Base-by-base conservation (phyloP, 2,888 invertebrate genomes). In the Orchestes rusci region DNA sequence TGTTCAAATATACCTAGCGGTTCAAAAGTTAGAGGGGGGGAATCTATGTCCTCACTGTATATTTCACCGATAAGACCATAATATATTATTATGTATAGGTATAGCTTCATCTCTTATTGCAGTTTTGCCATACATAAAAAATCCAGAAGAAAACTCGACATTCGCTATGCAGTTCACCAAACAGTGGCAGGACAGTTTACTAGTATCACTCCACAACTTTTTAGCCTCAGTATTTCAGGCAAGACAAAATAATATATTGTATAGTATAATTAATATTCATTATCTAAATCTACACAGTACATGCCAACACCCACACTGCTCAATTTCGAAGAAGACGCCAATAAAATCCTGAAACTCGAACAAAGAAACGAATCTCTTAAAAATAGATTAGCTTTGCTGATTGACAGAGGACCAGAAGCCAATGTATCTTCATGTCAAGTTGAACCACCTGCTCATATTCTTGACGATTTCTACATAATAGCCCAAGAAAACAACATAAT, bases 161-260 rank as follows among this genome's bases (percentile, higher is more conserved):
- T 97, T 92, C 69, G 79, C 86, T 12, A 75, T 90, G 40, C 91
- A 90, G 69, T 97, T 93, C 68, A 88, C 87, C 5, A 81, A 87
- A 52, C 88, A 88, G 45, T 97, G 96, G 96, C 93, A 94, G 65
- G 96, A 97, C 64, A 93, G 91, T 18, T 79, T 93, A 57, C 71
- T 92, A 42, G 81, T 85, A 19, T 95, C 95, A 0, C 71, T 96
- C 27, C 90, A 94, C 65, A 96, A 96, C 70, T 87, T 96, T 62
- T 72, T 97, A 28, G 86, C 93, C 10, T 88, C 92, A 0, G 84
- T 94, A 50, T 90, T 84, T 56, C 81, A 83, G 68, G 79, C 77
- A 66, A 55, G 60, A 61, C 10, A 23, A 23, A 7, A 23, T 7
- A 5, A 5, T 23, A n/a, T 47, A 17, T 28, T 34, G 7, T 12